Conservation (phyloP, 2,888 invertebrate genomes). For the Diarsia brunnea region DNA sequence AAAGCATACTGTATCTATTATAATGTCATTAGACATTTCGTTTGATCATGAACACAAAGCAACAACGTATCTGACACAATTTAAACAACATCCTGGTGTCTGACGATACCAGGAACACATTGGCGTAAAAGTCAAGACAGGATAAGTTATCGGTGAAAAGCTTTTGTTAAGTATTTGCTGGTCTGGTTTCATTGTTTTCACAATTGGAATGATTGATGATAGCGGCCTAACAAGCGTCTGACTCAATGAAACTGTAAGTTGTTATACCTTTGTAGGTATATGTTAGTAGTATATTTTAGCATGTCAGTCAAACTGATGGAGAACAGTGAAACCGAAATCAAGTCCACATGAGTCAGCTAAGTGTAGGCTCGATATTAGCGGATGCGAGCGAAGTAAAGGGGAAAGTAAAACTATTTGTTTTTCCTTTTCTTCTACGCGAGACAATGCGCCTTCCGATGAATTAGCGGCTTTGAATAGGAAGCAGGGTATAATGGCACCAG, state of each 20-base stretch:
- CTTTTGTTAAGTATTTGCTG: conserved; percentile 47
- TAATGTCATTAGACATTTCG: conserved; percentile 61
- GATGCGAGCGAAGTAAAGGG: conserved; percentile 86
- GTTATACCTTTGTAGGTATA: conserved; percentile 38
- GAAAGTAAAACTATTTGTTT: conserved; percentile 90
- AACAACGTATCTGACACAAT: conserved; percentile 19
- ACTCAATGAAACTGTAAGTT: conserved; percentile 71
- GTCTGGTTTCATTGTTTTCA: conserved; percentile 54
- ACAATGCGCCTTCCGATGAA: conserved; percentile 77
- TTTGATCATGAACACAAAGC: conserved; percentile 40
- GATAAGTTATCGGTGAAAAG: conserved; percentile 52
- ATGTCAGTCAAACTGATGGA: conserved; percentile 80
- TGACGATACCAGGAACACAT: conserved; percentile 37
- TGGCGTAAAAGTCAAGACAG: conserved; percentile 34
- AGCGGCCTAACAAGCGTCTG: conserved; percentile 45
- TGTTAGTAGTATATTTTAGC: conserved; percentile 68
- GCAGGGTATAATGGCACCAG: conserved; percentile 67
- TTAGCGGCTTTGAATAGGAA: conserved; percentile 62
- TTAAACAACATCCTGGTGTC: conserved; percentile 32
- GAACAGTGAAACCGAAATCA: conserved; percentile 86
- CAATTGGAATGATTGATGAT: conserved; percentile 72
- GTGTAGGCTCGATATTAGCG: conserved; percentile 86
- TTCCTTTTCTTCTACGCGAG: conserved; percentile 80
- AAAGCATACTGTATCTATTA: conserved; percentile 58
- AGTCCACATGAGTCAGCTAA: conserved; percentile 86